A percentile compares a stretch with the other conserved stretches of the same genome.
phyloP scores from a whole-genome alignment of 1,140 invertebrate species.

The Drosophila melanica region DNA sequence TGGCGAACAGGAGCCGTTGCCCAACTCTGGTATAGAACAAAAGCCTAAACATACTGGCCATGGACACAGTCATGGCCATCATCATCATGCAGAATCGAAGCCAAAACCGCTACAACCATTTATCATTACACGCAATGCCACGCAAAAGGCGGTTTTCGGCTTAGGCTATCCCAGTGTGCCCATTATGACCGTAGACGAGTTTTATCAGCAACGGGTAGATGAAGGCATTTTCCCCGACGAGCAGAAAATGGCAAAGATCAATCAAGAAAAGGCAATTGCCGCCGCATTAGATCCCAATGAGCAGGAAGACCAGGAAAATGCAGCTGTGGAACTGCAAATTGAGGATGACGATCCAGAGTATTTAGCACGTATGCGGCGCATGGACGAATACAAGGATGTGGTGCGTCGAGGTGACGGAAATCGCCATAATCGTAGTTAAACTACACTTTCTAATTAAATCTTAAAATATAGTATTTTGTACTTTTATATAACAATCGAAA shows the following conservation, averaged over 20 bases:
- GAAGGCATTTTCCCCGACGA: slow-evolving; percentile 89
- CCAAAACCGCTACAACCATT: slow-evolving; percentile 91
- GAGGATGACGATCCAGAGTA: slow-evolving; percentile 90
- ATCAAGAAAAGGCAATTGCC: slow-evolving; percentile 75
- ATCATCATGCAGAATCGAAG: slow-evolving; percentile 50
- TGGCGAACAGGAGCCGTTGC: slow-evolving; percentile 5
- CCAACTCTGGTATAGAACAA: not conserved
- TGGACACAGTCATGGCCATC: slow-evolving; percentile 52
- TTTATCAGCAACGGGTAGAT: slow-evolving; percentile 94
- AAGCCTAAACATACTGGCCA: not conserved
- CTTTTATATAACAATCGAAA: slow-evolving; percentile 2
- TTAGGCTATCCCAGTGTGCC: slow-evolving; percentile 97
- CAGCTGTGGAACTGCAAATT: slow-evolving; percentile 87
- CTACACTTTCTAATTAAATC: slow-evolving; percentile 23
- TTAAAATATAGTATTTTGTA: slow-evolving; percentile 30
- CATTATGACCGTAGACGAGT: slow-evolving; percentile 96
- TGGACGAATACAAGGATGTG: slow-evolving; percentile 97
- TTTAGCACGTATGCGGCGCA: slow-evolving; percentile 87
- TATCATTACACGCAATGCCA: slow-evolving; percentile 94
- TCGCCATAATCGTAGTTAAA: slow-evolving; percentile 91
- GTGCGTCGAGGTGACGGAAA: slow-evolving; percentile 95
- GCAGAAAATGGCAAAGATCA: slow-evolving; percentile 69
- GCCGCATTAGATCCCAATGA: slow-evolving; percentile 85
- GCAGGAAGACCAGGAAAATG: slow-evolving; percentile 86
- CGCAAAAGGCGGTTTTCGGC: slow-evolving; percentile 97